These are phyloP conservation scores for Saccostrea cuccullata DNA, from an alignment of 1,140 invertebrate species.

Conservation along the genomic window DNA sequence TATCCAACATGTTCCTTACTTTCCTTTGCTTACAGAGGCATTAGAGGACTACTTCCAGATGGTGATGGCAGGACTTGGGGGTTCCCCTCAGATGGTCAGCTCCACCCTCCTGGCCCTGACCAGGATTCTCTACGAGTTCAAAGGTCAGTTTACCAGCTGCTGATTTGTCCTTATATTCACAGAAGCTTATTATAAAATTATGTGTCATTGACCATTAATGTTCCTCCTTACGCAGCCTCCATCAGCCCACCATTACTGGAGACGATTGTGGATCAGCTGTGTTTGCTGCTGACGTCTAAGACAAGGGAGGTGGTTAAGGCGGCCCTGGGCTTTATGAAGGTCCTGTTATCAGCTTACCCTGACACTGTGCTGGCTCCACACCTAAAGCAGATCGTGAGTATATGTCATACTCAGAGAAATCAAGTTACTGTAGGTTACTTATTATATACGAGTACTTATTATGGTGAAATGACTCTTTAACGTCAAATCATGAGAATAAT, in stretches of 20 bases:
- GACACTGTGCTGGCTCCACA: constrained; percentile 82
- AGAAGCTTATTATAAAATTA: too few species aligned
- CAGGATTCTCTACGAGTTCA: constrained; percentile 86
- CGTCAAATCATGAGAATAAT: too few species aligned
- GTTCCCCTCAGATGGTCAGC: constrained; percentile 83
- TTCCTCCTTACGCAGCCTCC: constrained; percentile 77
- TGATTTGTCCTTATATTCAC: too few species aligned
- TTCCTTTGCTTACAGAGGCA: constrained; percentile 72
- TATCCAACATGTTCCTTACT: too few species aligned
- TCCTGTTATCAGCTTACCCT: constrained; percentile 81
- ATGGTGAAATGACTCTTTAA: too few species aligned
- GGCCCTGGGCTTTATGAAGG: constrained; percentile 87
- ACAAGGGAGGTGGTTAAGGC: constrained; percentile 87
- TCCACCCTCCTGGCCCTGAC: constrained; percentile 87
- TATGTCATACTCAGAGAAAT: not conserved
- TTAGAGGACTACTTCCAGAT: constrained; percentile 84
- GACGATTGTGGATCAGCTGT: constrained; percentile 85
- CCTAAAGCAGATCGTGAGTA: constrained; percentile 82
- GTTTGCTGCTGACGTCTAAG: constrained; percentile 82
- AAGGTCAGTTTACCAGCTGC: constrained; percentile 79
- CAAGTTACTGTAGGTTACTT: too few species aligned
- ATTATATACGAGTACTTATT: too few species aligned
- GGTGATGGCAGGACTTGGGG: constrained; percentile 85
- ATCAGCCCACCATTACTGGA: constrained; percentile 84
- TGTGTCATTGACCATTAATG: too few species aligned